Evolutionary conservation across 2,113 vertebrate species (phyloP), one percentile per base, ranked within the genome.

Genomic region (Tragelaphus scriptus): DNA sequence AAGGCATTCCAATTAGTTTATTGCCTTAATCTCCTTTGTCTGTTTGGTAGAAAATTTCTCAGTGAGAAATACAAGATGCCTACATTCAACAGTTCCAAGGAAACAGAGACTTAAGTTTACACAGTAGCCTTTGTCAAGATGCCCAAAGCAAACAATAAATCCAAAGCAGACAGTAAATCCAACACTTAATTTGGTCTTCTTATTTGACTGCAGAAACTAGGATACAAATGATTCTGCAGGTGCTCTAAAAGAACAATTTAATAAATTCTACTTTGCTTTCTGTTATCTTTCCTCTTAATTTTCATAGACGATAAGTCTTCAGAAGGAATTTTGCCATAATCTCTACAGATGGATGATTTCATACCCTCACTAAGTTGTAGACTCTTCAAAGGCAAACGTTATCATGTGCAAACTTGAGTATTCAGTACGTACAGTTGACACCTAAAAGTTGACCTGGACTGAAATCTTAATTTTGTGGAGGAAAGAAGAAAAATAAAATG

Each of bases 151-250:
- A 65, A 88, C 90, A 95, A 95, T 98, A 93, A 97, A 97, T 97
- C 80, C 58, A 96, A 61, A 96, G 92, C 91, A 88, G 75, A 88
- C 90, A 96, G 93, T 98, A 93, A 97, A 97, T 97, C 80, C 58
- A 96, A 68, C 63, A 94, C 85, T 97, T 97, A 94, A 90, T 97
- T 96, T 98, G 91, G 84, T 97, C 98, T 98, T 87, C 96, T 95
- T 96, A 55, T 91, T 93, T 85, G 96, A 75, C 87, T 95, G 90
- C 4, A 9, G 92, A 97, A 97, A 96, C 97, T 93, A 93, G 59
- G 85, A 89, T 58, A 75, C 71, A 93, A 97, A 97, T 81, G 82
- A 90, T 88, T 97, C 80, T 97, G 53, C 80, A 97, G 92, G 84
- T 96, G 85, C 40, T 93, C 88, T 97, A 96, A 71, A 94, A 95